These are phyloP conservation scores for Amiota communis DNA, from an alignment of 2,888 invertebrate species.

Conservation along the genomic window DNA sequence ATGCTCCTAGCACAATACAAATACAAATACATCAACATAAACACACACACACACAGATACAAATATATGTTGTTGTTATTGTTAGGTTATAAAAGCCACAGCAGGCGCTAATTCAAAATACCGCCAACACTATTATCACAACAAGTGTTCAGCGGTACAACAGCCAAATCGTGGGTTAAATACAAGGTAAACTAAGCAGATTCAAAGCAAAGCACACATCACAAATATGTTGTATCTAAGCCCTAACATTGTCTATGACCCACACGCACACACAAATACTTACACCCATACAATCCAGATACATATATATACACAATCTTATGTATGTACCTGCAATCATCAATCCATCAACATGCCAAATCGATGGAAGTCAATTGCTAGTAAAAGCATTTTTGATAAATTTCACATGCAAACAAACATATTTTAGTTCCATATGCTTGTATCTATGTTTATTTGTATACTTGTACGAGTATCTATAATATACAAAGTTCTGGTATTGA, in stretches of 20 bases:
- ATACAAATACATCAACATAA: neutral
- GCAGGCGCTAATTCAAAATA: neutral
- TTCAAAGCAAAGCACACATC: neutral
- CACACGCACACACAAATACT: neutral
- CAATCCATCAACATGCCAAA: slow-evolving; percentile 46
- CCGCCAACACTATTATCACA: slow-evolving; percentile 3
- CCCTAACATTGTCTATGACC: slow-evolving; percentile 17
- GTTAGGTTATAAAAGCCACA: slow-evolving; percentile 15
- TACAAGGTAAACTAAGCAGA: slow-evolving; percentile 37
- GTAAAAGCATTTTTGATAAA: slow-evolving; percentile 56
- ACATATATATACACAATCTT: slow-evolving; percentile 30
- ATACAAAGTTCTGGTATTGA: neutral
- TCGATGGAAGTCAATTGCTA: slow-evolving; percentile 57
- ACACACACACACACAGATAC: neutral
- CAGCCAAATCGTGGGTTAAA: slow-evolving; percentile 36
- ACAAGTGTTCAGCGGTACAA: slow-evolving; percentile 21
- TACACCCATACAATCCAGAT: too few species aligned
- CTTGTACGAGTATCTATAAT: neutral
- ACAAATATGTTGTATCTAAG: neutral
- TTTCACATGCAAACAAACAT: slow-evolving; percentile 28
- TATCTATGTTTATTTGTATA: neutral
- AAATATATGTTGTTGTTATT: neutral
- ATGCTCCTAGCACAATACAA: neutral
- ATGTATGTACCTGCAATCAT: slow-evolving; percentile 47
- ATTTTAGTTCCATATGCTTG: neutral